A percentile compares a stretch with the other conserved stretches of the same genome.
Conservation (phyloP, 2,888 invertebrate species). For the Metallyticus violacea region DNA sequence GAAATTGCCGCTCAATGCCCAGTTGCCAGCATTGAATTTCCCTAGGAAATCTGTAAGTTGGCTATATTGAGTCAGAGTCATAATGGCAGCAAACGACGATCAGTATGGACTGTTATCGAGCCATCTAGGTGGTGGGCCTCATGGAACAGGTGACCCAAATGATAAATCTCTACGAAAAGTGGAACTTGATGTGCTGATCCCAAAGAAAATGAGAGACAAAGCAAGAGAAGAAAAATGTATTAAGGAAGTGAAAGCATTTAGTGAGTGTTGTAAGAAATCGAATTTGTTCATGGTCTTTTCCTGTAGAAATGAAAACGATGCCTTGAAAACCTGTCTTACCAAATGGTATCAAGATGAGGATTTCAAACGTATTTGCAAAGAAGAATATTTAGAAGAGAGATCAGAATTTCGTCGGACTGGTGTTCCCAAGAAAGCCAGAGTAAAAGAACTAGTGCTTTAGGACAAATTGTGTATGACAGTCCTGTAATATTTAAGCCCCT, state of each 20-base stretch:
- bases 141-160: slow-evolving; percentile 68
- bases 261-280: slow-evolving; percentile 67
- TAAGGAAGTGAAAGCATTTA: slow-evolving; percentile 61
- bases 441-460: too few species aligned
- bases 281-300: slow-evolving; percentile 68
- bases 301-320: slow-evolving; percentile 70
- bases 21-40: too few species aligned
- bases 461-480: too few species aligned
- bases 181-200: slow-evolving; percentile 83
- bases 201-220: slow-evolving; percentile 82
- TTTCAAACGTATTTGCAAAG: slow-evolving; percentile 69
- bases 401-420: slow-evolving; percentile 81
- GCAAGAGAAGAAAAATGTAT: slow-evolving; percentile 76
- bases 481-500: too few species aligned
- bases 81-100: not conserved
- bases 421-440: slow-evolving; percentile 53
- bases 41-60: too few species aligned
- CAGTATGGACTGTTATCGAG: not conserved
- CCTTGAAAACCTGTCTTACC: slow-evolving; percentile 66
- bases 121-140: slow-evolving; percentile 29
- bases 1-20: too few species aligned
- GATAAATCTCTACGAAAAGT: slow-evolving; percentile 81
- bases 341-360: slow-evolving; percentile 75
- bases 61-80: too few species aligned
- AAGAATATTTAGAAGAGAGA: slow-evolving; percentile 78